Base-by-base conservation (phyloP, 1,140 invertebrate species). In the Listronotus oregonensis region DNA sequence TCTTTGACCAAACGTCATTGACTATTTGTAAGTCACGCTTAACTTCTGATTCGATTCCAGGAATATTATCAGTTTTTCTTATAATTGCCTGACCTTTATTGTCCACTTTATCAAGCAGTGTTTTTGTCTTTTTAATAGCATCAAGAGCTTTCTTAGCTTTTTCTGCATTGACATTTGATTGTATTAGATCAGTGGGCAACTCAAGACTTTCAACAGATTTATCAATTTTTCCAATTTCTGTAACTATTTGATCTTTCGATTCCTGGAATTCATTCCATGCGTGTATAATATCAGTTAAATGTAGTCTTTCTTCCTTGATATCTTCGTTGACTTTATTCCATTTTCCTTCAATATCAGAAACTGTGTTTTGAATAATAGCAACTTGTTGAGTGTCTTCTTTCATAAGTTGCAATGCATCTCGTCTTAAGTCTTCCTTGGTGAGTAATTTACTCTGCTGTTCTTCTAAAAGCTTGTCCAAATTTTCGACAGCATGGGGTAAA, bases 301-400 rank as follows among this genome's bases (percentile, higher is more conserved):
- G 90, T 69, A 88, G 85, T 57, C 87, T 88, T 64, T 92, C 89
- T 43, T 93, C 88, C 40, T 85, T 83, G 6, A 95, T 83, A 15
- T 87, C 78, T 54, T 90, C 87, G 58, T 89, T 87, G 0, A 93
- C 79, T 72, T 89, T 89, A 72, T 93, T 91, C 85, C 90, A 95
- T 61, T 89, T 88, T 31, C 86, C 85, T 68, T 94, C 91, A 39
- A 91, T 84, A 0, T 87, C 84, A 1, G 90, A 84, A 0, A 95
- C 74, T 39, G 87, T 86, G 61, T 90, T 89, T 78, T 95, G 92
- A 59, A 94, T 88, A 3, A 86, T 85, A 4, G 88, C 86, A 76
- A 89, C 88, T 68, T 90, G 90, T 27, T 86, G 85, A 67, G 91
- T 87, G 79, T 94, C 92, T 79, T 91, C 88, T 70, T 89, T 87